Conservation (phyloP, 2,797 vertebrate genomes). For the Sorex maritimensis region DNA sequence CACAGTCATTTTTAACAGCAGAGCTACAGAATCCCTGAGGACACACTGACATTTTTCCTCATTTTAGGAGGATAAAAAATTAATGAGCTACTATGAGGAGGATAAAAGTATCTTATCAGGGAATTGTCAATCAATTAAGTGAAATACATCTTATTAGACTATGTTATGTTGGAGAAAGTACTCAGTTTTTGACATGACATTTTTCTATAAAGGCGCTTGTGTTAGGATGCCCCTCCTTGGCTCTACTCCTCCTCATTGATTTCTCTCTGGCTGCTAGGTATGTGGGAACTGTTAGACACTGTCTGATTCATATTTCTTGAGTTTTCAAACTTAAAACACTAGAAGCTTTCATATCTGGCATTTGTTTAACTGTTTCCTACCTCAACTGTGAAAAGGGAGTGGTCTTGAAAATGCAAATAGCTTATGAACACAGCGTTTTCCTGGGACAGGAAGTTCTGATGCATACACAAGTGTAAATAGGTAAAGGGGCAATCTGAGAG, state of each 20-base stretch:
- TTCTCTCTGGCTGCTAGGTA: neutral
- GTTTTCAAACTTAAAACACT: conserved; percentile 30
- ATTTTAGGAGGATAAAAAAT: conserved; percentile 50
- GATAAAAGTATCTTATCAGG: conserved; percentile 40
- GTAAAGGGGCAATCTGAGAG: neutral
- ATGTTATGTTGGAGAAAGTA: neutral
- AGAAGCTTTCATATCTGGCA: neutral
- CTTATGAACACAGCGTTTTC: neutral
- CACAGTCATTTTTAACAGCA: neutral
- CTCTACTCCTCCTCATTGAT: neutral
- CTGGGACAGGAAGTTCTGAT: neutral
- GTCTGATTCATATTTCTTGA: neutral
- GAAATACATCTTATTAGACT: conserved; percentile 40
- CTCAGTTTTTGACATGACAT: neutral
- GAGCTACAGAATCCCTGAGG: conserved; percentile 4
- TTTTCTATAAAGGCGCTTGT: neutral
- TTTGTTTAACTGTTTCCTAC: neutral
- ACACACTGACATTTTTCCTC: conserved; percentile 7
- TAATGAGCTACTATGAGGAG: conserved; percentile 21
- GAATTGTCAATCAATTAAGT: conserved; percentile 51
- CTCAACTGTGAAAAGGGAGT: neutral
- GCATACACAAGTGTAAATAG: neutral
- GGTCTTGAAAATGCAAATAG: neutral
- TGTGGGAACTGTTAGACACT: neutral
- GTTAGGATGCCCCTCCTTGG: neutral